These are phyloP conservation scores for Lordiphosa clarofinis DNA, from an alignment of 1,140 invertebrate genomes.

Conservation along the genomic window DNA sequence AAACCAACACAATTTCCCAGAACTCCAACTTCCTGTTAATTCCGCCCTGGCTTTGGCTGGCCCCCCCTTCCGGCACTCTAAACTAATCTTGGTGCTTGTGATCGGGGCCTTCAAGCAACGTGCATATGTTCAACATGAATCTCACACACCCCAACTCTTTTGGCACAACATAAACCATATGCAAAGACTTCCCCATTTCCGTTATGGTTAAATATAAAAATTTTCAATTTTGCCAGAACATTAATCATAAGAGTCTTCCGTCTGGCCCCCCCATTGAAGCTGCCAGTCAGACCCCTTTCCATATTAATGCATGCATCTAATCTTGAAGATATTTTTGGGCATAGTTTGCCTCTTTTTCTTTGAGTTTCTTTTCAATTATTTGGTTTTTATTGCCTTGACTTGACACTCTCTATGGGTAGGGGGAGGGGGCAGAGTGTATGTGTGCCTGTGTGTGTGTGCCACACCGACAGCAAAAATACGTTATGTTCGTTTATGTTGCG, in stretches of 20 bases:
- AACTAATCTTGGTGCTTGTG: constrained; percentile 51
- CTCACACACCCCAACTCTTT: constrained; percentile 32
- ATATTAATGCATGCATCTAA: constrained; percentile 50
- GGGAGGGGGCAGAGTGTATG: constrained; percentile 18
- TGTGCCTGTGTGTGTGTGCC: constrained; percentile 37
- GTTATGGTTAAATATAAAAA: constrained; percentile 53
- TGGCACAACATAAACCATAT: constrained; percentile 72
- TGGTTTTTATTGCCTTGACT: constrained; percentile 69
- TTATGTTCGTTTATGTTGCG: constrained; percentile 72
- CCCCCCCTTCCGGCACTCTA: constrained; percentile 11
- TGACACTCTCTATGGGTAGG: constrained; percentile 59
- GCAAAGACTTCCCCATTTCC: constrained; percentile 67
- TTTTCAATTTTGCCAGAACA: constrained; percentile 74
- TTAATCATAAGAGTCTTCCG: constrained; percentile 66
- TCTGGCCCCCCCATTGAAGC: constrained; percentile 44
- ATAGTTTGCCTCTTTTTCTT: constrained; percentile 38
- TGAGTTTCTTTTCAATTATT: constrained; percentile 62
- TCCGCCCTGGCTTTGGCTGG: neutral
- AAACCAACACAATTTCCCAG: constrained; percentile 18
- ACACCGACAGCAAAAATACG: constrained; percentile 74
- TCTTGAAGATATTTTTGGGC: constrained; percentile 64
- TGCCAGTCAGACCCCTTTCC: constrained; percentile 40
- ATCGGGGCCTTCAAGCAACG: constrained; percentile 24
- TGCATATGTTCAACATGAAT: constrained; percentile 50
- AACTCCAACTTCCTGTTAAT: constrained; percentile 29